A percentile compares a stretch with the other conserved stretches of the same genome.
phyloP scores from a whole-genome alignment of 1,140 invertebrate genomes.

The Brachionus sp. region DNA sequence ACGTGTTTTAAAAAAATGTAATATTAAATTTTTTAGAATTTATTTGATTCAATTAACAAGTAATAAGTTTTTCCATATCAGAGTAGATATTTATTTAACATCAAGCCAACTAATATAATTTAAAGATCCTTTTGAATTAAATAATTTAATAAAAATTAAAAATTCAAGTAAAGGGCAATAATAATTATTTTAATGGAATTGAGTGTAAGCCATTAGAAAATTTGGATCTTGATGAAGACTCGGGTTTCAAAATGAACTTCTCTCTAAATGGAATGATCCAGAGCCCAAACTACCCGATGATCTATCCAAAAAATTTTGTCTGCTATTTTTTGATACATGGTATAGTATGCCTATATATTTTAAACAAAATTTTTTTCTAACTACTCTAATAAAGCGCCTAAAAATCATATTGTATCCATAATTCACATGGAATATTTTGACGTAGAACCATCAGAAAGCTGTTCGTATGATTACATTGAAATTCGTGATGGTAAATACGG shows the following conservation, averaged over 20 bases:
- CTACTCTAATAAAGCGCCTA: background rate
- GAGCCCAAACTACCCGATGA: background rate
- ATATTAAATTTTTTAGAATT: too few species aligned
- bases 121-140: too few species aligned
- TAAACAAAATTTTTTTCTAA: background rate
- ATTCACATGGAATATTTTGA: background rate
- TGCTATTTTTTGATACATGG: slow-evolving; percentile 18
- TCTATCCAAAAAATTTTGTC: background rate
- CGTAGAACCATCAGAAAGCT: slow-evolving; percentile 18
- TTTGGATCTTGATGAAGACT: background rate
- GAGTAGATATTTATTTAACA: too few species aligned
- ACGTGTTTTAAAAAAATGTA: too few species aligned
- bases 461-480: slow-evolving; percentile 24
- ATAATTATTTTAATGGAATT: background rate
- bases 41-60: too few species aligned
- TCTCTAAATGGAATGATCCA: background rate
- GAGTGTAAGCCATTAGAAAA: background rate
- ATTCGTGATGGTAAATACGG: slow-evolving; percentile 37
- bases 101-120: too few species aligned
- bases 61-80: too few species aligned
- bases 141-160: too few species aligned
- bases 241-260: background rate
- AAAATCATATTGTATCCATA: background rate
- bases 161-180: background rate
- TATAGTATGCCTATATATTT: background rate